These are phyloP conservation scores for Monochamus saltuarius DNA, from an alignment of 1,140 invertebrate species.

Conservation along the genomic window DNA sequence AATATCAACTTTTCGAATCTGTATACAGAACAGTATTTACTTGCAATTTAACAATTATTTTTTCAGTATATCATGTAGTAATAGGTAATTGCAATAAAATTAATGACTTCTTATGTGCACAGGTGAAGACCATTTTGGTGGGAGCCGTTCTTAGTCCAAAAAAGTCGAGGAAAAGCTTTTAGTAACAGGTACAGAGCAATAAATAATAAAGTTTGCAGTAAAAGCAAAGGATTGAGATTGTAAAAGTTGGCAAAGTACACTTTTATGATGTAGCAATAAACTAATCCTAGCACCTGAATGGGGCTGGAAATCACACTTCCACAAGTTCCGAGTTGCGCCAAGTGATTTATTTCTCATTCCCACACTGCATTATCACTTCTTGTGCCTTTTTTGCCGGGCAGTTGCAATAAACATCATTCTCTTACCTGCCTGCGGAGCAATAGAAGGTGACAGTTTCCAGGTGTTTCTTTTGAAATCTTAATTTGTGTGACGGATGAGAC, in stretches of 20 bases:
- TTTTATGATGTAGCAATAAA: constrained; percentile 36
- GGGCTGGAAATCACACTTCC: constrained; percentile 35
- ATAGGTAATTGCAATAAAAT: too few relatives aligned
- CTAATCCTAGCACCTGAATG: constrained; percentile 35
- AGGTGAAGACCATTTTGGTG: too few relatives aligned
- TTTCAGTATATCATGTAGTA: too few relatives aligned
- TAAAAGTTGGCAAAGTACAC: constrained; percentile 30
- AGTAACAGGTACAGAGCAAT: constrained; percentile 17
- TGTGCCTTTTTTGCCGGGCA: not conserved
- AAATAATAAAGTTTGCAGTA: constrained; percentile 25
- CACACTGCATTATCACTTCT: constrained; percentile 26
- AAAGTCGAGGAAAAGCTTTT: not conserved
- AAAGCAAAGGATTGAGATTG: constrained; percentile 24
- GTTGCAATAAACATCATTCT: not conserved
- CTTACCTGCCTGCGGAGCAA: constrained; percentile 27
- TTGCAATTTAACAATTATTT: too few relatives aligned
- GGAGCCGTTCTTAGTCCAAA: too few relatives aligned
- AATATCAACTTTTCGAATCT: too few relatives aligned
- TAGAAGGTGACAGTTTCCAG: constrained; percentile 32
- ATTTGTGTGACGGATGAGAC: constrained; percentile 29
- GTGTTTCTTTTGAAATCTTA: constrained; percentile 34
- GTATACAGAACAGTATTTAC: too few relatives aligned
- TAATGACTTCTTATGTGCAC: too few relatives aligned
- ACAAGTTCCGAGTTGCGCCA: constrained; percentile 17
- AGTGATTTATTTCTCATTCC: constrained; percentile 35